These are phyloP conservation scores for Syngnathus floridae DNA, from an alignment of 2,113 vertebrate species.

Conservation along the genomic window DNA sequence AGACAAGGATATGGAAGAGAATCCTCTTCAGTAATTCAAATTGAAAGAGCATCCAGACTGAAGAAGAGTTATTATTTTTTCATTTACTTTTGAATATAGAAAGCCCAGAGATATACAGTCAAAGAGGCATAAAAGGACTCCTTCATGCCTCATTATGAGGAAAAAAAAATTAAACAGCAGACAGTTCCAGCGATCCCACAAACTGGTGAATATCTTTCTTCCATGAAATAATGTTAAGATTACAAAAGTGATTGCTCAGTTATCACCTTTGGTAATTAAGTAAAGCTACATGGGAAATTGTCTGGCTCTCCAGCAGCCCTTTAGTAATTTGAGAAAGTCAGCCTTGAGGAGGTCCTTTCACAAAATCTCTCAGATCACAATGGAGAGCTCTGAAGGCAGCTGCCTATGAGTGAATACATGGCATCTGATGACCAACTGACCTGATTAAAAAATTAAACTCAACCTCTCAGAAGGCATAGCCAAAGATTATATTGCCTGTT, in stretches of 20 bases:
- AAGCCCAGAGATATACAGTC: constrained; percentile 39
- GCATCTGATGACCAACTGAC: neutral
- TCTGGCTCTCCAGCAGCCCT: constrained; percentile 28
- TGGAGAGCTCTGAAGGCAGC: constrained; percentile 41
- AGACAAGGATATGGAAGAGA: constrained; percentile 27
- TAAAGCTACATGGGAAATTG: constrained; percentile 36
- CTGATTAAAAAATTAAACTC: neutral
- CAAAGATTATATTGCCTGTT: neutral
- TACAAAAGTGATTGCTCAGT: constrained; percentile 18
- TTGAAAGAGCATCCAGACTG: constrained; percentile 43
- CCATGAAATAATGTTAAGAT: constrained; percentile 39
- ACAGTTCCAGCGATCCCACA: constrained; percentile 7
- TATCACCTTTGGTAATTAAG: constrained; percentile 52
- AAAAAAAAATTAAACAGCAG: neutral
- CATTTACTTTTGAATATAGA: constrained; percentile 9
- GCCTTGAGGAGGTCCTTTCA: constrained; percentile 56
- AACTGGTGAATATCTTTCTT: constrained; percentile 23
- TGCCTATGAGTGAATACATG: constrained; percentile 33
- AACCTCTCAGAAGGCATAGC: neutral
- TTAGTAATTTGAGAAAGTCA: constrained; percentile 53
- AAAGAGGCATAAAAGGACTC: constrained; percentile 37
- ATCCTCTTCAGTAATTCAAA: constrained; percentile 50
- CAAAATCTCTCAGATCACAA: constrained; percentile 45
- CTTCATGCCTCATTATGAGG: constrained; percentile 26
- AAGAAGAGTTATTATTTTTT: constrained; percentile 45